phyloP scores from a whole-genome alignment of 37 sponge, comb jelly and placozoan genomes.

The Mnemiopsis leidyi region DNA sequence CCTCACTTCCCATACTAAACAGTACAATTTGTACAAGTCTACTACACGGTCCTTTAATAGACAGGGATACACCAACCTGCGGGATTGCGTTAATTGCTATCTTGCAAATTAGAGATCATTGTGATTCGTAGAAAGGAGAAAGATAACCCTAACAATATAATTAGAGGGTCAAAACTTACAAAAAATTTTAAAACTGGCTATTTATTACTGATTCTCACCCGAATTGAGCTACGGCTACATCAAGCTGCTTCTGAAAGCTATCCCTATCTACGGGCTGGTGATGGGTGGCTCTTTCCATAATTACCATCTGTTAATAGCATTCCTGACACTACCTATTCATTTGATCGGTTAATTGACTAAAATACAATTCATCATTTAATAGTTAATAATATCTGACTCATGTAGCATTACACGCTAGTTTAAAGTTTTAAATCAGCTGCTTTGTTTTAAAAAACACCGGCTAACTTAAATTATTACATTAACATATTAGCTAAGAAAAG shows the following conservation, averaged over 20 bases:
- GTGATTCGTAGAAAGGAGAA: too few relatives aligned
- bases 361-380: too few relatives aligned
- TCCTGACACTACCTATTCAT: neutral
- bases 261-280: neutral
- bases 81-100: neutral
- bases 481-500: too few relatives aligned
- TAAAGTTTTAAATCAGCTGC: too few relatives aligned
- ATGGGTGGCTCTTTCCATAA: neutral
- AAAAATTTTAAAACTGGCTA: too few relatives aligned
- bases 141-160: too few relatives aligned
- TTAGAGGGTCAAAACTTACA: too few relatives aligned
- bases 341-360: too few relatives aligned
- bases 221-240: neutral
- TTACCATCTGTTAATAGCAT: neutral
- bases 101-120: neutral
- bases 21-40: neutral
- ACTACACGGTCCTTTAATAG: neutral
- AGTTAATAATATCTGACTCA: too few relatives aligned
- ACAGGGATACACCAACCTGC: constrained; percentile 1
- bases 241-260: constrained; percentile 2
- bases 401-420: too few relatives aligned
- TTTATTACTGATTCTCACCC: neutral
- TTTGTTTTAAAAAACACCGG: too few relatives aligned
- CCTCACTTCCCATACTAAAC: neutral
- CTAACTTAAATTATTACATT: too few relatives aligned